Conservation (phyloP, 2,797 vertebrate species). For the Falco rusticolus region DNA sequence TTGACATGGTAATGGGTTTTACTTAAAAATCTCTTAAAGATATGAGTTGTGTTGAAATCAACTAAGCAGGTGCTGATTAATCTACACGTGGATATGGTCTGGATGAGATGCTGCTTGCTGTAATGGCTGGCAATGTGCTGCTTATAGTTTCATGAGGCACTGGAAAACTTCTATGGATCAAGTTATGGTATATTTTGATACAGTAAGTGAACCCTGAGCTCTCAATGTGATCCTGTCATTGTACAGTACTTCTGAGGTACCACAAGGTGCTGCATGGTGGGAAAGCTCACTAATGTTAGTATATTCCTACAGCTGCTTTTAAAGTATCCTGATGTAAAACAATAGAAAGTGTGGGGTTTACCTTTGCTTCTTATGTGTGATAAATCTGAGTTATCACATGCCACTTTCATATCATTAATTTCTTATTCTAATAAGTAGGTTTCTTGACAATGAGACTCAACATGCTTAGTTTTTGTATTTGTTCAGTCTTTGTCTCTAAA, state of each 20-base stretch:
- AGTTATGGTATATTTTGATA: neutral
- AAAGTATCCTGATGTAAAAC: neutral
- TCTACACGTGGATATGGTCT: neutral
- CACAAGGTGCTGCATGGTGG: neutral
- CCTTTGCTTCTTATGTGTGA: neutral
- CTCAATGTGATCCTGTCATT: neutral
- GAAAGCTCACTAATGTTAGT: neutral
- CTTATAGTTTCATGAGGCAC: neutral
- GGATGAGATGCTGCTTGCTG: neutral
- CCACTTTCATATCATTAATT: neutral
- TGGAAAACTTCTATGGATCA: neutral
- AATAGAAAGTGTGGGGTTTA: neutral
- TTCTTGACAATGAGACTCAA: neutral
- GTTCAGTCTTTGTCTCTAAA: neutral
- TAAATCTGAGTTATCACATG: neutral
- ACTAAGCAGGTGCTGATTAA: neutral
- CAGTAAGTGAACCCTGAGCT: neutral
- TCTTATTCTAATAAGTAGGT: neutral
- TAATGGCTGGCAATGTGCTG: neutral
- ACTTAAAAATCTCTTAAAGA: neutral
- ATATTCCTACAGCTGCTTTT: neutral
- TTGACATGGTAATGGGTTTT: neutral
- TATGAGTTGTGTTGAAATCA: neutral
- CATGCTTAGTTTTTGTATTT: neutral
- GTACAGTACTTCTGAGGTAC: neutral